Base-by-base conservation (phyloP, 1,140 invertebrate genomes). In the Drosophila neocordata region DNA sequence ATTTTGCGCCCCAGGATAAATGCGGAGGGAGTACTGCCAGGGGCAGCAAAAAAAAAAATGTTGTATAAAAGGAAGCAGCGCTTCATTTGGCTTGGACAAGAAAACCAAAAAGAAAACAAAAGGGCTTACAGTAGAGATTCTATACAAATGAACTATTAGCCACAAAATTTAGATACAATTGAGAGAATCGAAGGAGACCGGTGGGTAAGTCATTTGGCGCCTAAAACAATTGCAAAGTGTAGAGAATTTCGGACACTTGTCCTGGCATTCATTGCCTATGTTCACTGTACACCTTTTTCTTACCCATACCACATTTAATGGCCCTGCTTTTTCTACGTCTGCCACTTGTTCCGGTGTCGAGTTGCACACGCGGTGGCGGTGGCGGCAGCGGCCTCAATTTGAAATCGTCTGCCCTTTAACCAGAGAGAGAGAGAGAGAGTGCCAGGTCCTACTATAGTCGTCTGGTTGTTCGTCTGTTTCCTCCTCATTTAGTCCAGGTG, bases 271-370 rank as follows among this genome's bases (percentile, higher is more conserved):
- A 13, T 55, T 34, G 52, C 52, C 20, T 4, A 27, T 18, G n/a
- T 11, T 56, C 8, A 15, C 31, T 27, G 34, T 61, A 22, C 13
- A 57, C 56, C 48, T 35, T 1, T 35, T 1, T n/a, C 6, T 13
- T 24, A 5, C 11, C 3, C 41, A 22, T 68, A 24, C 4, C 41
- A 12, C 38, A 44, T 55, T 64, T 51, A 59, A 18, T 5, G 60
- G 9, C 57, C 41, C 48, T 59, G 20, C 34, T 13, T 48, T 41
- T 53, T 12, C 37, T 52, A 51, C 65, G 59, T 34, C 59, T 79
- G 73, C 84, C 83, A 87, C 83, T 87, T 87, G 83, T 87, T 87
- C 83, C 83, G 83, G 83, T 87, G 83, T 87, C 84, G 83, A 83
- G 76, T 87, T 87, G 84, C 83, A 87, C 66, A 70, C 74, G 72